Conservation (phyloP, 2,113 vertebrate genomes). For the Bothrops jararaca region DNA sequence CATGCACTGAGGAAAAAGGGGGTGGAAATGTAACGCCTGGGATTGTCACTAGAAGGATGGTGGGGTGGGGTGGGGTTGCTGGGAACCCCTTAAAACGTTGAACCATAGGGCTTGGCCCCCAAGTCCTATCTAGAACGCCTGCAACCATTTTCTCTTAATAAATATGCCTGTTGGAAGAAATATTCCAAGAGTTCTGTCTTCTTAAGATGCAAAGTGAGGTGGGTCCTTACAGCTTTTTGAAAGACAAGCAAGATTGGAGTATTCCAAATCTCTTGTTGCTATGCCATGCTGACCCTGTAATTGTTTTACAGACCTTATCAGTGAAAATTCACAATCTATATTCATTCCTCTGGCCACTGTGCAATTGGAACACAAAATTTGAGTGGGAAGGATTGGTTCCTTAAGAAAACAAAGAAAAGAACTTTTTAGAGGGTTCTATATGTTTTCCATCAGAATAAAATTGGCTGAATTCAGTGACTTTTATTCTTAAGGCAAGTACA, state of each 20-base stretch:
- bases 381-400: background rate
- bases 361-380: background rate
- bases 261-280: background rate
- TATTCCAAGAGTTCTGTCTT: no score
- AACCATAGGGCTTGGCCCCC: no score
- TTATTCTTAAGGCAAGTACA: background rate
- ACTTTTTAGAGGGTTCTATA: background rate
- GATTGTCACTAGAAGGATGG: no score
- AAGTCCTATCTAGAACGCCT: no score
- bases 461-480: background rate
- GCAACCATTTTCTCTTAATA: no score
- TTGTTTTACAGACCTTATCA: background rate
- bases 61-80: no score
- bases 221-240: background rate
- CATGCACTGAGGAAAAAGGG: no score
- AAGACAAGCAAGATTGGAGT: background rate
- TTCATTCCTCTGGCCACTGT: background rate
- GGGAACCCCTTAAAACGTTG: no score
- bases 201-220: no score
- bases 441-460: background rate
- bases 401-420: background rate
- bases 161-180: no score
- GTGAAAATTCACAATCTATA: background rate
- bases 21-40: no score
- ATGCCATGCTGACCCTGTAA: background rate